Conservation (phyloP, 1,140 invertebrate genomes). For the Dendroctonus valens region DNA sequence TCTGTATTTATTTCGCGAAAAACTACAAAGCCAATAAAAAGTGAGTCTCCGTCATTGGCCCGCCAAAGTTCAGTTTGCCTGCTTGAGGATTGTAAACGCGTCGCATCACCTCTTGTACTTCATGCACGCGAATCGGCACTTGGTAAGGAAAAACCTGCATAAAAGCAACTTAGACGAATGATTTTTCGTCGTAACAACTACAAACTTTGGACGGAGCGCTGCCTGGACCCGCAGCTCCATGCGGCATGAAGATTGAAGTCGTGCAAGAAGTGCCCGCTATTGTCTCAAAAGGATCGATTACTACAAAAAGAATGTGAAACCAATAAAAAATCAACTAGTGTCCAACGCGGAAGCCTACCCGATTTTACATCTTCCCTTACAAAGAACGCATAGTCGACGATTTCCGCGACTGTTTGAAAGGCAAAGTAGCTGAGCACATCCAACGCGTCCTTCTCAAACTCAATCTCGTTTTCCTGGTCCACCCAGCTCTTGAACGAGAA, state of each 20-base stretch:
- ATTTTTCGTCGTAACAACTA: too few species aligned
- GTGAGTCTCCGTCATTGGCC: conserved; percentile 42
- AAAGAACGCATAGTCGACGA: conserved; percentile 66
- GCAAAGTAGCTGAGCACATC: conserved; percentile 68
- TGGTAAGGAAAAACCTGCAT: conserved; percentile 52
- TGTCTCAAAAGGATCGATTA: conserved; percentile 56
- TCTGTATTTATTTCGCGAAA: background rate
- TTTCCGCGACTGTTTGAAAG: conserved; percentile 70
- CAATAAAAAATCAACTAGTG: background rate
- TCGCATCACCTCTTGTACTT: conserved; percentile 57
- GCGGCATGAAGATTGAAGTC: conserved; percentile 46
- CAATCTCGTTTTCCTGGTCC: conserved; percentile 54
- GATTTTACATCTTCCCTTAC: conserved; percentile 62
- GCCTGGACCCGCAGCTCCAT: conserved; percentile 34
- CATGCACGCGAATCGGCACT: conserved; percentile 54
- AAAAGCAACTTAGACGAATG: background rate
- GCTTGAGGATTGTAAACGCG: conserved; percentile 52
- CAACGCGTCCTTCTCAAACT: conserved; percentile 52
- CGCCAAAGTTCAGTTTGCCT: conserved; percentile 50
- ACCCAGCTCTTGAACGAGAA: conserved; percentile 48
- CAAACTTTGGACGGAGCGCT: too few species aligned
- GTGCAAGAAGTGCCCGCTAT: conserved; percentile 55
- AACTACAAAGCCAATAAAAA: conserved; percentile 46
- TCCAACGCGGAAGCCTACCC: conserved; percentile 33
- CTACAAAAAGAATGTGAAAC: conserved; percentile 8